Base-by-base conservation (phyloP, 2,113 vertebrate species). In the Forbesichthys agassizii region DNA sequence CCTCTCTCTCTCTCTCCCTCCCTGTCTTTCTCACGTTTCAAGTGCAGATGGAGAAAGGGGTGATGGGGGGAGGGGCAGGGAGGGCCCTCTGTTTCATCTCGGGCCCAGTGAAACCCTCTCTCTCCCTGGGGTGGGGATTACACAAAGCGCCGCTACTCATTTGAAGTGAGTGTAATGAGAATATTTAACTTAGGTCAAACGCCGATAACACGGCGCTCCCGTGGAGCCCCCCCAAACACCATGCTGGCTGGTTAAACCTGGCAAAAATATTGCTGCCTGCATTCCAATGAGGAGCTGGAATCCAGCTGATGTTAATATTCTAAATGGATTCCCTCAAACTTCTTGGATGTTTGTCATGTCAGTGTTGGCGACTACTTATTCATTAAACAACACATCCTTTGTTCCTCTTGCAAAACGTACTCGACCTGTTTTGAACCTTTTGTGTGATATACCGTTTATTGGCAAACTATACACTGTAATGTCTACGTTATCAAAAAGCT, bases 181-280 rank as follows among this genome's bases (percentile, higher is more conserved):
- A 91, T 93, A 89, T 89, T 95, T 93, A 93, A 90, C 85, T 71
- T 64, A 16, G 87, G 88, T 94, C 90, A 94, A 88, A 90, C 84
- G 71, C 81, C 79, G 80, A 88, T 68, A 85, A 83, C 75, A 65
- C 75, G 69, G 80, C 69, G 81, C 86, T 88, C 81, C 83, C 69
- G 77, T 86, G 83, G 74, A 81, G 64, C 48, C 64, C 11, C 11
- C 12, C 46, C 62, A 55, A 42, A 42, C 36, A 3, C 52, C 14
- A 1, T 3, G 46, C 42, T 62, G 52, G 47, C 27, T 53, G 52
- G 13, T 53, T n/a, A 53, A 53, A 53, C 6, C 52, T n/a, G 6
- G 52, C 52, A 13, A 53, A 27, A 53, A 53, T n/a, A 42, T 42
- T 5, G 36, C 36, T 42, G 36, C 36, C 36, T 42, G 36, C 36